A percentile compares a stretch with the other conserved stretches of the same genome.
Conservation (phyloP, 2,888 invertebrate genomes). For the Coleophora flavipennella region DNA sequence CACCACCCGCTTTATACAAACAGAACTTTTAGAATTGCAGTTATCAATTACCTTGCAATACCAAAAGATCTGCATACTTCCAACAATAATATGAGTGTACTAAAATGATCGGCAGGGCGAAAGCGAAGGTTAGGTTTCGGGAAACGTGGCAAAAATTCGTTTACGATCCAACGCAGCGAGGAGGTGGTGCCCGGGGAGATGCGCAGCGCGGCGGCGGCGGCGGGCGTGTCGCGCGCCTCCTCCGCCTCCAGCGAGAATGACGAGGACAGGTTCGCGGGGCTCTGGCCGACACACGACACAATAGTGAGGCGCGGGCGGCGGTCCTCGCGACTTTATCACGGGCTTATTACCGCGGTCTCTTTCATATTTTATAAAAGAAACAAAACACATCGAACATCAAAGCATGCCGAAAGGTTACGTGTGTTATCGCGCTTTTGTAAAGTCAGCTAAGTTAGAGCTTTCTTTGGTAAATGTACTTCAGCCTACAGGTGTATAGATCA, state of each 20-base stretch:
- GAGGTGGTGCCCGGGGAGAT: conserved; percentile 94
- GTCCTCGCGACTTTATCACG: conserved; percentile 16
- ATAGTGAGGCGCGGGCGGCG: conserved; percentile 57
- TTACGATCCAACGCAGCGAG: conserved; percentile 98
- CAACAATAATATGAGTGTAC: conserved; percentile 16
- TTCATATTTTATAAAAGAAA: no score
- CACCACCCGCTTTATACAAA: conserved; percentile 7
- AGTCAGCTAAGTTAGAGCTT: conserved; percentile 42
- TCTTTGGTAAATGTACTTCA: conserved; percentile 32
- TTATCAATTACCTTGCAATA: neutral
- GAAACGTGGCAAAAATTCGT: conserved; percentile 94
- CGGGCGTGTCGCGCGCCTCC: conserved; percentile 82
- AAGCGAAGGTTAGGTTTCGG: conserved; percentile 96
- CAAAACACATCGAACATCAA: conserved; percentile 8
- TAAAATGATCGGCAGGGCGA: conserved; percentile 79
- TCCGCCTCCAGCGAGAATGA: conserved; percentile 96
- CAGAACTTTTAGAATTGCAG: conserved; percentile 14
- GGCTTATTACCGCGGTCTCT: no score
- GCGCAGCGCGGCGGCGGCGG: conserved; percentile 70
- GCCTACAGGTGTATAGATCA: no score
- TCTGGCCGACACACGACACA: conserved; percentile 50
- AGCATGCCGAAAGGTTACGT: conserved; percentile 33
- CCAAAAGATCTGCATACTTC: neutral
- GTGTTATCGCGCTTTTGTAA: conserved; percentile 54
- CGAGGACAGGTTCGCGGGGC: conserved; percentile 83